Evolutionary conservation across 2,888 invertebrate genomes (phyloP), one percentile per base, ranked within the genome.

Genomic region (Smittia aterrima): DNA sequence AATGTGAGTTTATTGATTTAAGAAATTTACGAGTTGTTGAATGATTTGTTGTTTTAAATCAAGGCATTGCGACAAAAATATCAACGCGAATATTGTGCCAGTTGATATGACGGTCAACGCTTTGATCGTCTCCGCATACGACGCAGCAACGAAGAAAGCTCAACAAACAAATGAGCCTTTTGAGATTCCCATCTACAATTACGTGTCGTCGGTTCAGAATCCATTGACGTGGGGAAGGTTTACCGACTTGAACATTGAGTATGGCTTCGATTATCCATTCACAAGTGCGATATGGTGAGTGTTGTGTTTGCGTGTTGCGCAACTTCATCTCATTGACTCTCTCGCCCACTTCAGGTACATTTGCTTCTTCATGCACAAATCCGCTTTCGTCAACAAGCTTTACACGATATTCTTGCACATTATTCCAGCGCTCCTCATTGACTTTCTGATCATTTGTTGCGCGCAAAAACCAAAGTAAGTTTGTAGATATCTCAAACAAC

Each of bases 171-270:
- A 47, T 4, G 3, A 58, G 58, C 38, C 32, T 81, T 0, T 58
- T 20, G 83, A 84, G 24, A 85, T 84, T 0, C 84, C 88, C 0
- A 88, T 95, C 53, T 93, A 90, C 84, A 94, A 96, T 82, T 92
- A 89, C 81, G 92, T 93, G 1, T 91, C 93, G 0, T 91, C 92
- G 0, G 85, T 85, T 1, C 88, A 92, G 77, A 92, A 93, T 79
- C 89, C 89, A 0, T 82, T 95, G 66, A 89, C 89, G 0, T 96
- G 95, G 95, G 86, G 84, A 0, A 85, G 90, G 72, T 91, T 91
- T 78, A 80, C 83, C 77, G 74, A 79, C 0, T 79, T 84, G 1
- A 87, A 86, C 76, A 76, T 86, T 77, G 80, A 81, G 3, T 83
- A 86, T 75, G 85, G 87, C 0, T 78, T 83, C 13, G 77, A 82